These are phyloP conservation scores for Matsumyia berberina DNA, from an alignment of 2,888 invertebrate genomes.

Conservation along the genomic window DNA sequence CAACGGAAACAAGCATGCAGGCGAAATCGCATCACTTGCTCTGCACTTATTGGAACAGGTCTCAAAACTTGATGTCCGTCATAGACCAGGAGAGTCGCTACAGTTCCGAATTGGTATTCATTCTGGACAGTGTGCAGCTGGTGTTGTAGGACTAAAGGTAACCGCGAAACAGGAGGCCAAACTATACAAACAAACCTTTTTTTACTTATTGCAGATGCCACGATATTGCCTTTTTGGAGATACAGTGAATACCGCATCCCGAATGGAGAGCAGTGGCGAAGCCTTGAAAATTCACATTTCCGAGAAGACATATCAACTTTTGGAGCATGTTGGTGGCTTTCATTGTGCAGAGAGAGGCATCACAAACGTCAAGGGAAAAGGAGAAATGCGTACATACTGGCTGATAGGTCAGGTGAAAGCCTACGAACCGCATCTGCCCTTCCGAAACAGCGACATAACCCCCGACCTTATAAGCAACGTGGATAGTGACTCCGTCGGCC, in stretches of 20 bases:
- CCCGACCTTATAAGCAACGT: conserved; percentile 82
- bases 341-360: conserved; percentile 90
- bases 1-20: conserved; percentile 90
- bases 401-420: conserved; percentile 88
- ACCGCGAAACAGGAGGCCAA: background rate
- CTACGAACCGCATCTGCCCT: conserved; percentile 54
- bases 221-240: conserved; percentile 93
- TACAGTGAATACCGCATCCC: conserved; percentile 92
- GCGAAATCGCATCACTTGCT: conserved; percentile 92
- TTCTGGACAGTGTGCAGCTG: conserved; percentile 91
- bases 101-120: conserved; percentile 90
- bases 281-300: conserved; percentile 91
- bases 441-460: conserved; percentile 77
- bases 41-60: conserved; percentile 90
- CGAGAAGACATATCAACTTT: conserved; percentile 87
- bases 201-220: conserved; percentile 88
- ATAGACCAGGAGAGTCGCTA: conserved; percentile 88
- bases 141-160: conserved; percentile 89
- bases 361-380: conserved; percentile 93
- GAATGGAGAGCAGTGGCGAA: conserved; percentile 90
- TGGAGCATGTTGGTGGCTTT: conserved; percentile 90
- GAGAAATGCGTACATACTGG: conserved; percentile 95
- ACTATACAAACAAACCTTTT: background rate
- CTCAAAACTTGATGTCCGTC: conserved; percentile 88
- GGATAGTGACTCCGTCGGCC: conserved; percentile 76